Evolutionary conservation across 2,797 vertebrate genomes (phyloP), one percentile per base, ranked within the genome.

Genomic region (Sebastes kiyomatsui): DNA sequence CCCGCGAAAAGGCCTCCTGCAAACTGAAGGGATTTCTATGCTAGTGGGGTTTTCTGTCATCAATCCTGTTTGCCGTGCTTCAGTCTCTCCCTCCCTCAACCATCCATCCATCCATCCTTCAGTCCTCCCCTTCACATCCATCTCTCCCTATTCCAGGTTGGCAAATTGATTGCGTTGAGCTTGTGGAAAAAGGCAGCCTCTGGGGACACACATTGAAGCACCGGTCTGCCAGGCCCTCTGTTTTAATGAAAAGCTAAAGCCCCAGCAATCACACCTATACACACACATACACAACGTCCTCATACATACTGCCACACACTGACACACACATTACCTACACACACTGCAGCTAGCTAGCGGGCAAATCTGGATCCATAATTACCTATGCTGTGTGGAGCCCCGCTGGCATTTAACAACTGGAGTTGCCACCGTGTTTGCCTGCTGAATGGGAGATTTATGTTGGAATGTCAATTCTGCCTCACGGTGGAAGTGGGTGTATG

Each of bases 221-320:
- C 9, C 12, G 13, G 30, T 68, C 61, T 78, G 79, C 64, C 72
- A 72, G 82, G 73, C 66, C 67, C 75, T 82, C 79, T 85, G 75
- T 89, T 90, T 89, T 84, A 92, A 91, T 90, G 81, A 90, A 88
- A 92, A 81, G 38, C 71, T 82, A 75, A 84, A 90, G 67, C 81
- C 69, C 8, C 28, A 6, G 67, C 66, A 74, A 67, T 79, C 67
- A 52, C 70, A 73, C 32, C 8, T 62, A 72, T 64, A 82, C 62
- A 82, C 68, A 83, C 62, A 82, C 23, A 82, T 52, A 82, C 66
- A 81, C 23, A 70, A 49, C 67, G 16, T 30, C 52, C 14, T 22
- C 64, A 54, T 70, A 42, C 54, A 76, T 20, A 76, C 55, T 58
- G 42, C 23, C 58, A 42, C 74, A 69, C 61, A 79, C 49, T 54